Evolutionary conservation across 2,888 invertebrate species (phyloP).

Genomic region (Sphaeridia pumilis): DNA sequence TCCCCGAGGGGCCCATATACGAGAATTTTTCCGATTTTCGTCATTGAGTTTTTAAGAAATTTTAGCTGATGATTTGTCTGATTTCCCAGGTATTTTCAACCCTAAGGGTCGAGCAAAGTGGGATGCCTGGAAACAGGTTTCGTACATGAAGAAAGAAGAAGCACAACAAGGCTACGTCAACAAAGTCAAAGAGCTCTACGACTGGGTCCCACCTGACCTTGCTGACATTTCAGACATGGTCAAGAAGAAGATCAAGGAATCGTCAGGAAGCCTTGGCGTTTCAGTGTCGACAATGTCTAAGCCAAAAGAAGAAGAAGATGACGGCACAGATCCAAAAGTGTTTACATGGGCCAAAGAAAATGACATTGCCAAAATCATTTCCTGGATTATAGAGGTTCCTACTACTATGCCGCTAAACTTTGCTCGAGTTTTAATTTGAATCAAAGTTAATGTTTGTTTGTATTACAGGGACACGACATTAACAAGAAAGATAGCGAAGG

Average conservation of each 20-base stretch:
- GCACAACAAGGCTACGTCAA: slow-evolving; percentile 58
- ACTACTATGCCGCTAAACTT: too few species aligned
- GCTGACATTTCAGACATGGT: neutral
- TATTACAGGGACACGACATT: slow-evolving; percentile 17
- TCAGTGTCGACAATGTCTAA: slow-evolving; percentile 19
- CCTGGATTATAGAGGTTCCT: slow-evolving; percentile 23
- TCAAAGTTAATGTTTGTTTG: too few species aligned
- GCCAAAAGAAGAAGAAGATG: slow-evolving; percentile 15
- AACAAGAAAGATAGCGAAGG: slow-evolving; percentile 54
- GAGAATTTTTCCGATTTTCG: too few species aligned
- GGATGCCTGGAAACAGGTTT: slow-evolving; percentile 75
- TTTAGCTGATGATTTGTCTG: too few species aligned
- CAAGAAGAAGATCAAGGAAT: slow-evolving; percentile 21
- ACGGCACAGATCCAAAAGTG: slow-evolving; percentile 15
- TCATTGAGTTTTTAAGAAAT: too few species aligned
- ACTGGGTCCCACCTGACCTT: slow-evolving; percentile 15
- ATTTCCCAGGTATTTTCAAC: slow-evolving; percentile 52
- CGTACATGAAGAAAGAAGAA: slow-evolving; percentile 50
- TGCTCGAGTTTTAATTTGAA: too few species aligned
- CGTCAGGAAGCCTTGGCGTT: slow-evolving; percentile 10
- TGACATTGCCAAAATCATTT: slow-evolving; percentile 16
- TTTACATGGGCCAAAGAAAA: slow-evolving; percentile 34
- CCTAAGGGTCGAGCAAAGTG: slow-evolving; percentile 74
- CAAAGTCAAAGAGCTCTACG: slow-evolving; percentile 29
- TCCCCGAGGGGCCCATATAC: too few species aligned